Base-by-base conservation (phyloP, 2,113 vertebrate species). In the Ceratotherium simum region DNA sequence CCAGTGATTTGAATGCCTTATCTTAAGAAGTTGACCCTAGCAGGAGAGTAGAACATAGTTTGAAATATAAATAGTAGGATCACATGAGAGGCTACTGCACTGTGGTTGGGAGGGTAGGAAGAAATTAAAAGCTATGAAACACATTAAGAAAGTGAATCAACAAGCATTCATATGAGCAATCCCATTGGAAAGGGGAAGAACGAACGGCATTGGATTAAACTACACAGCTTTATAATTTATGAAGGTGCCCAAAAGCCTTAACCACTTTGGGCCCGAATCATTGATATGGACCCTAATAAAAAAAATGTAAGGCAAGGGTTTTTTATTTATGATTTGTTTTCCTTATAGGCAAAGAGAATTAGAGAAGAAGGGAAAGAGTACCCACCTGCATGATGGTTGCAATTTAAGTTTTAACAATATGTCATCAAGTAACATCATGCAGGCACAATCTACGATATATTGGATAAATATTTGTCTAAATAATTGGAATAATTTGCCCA, bases 51-150 rank as follows among this genome's bases (percentile, higher is more conserved):
- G 21, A 81, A 9, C 9, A 31, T 46, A 67, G 9, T 76, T 69
- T 75, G 33, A 69, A 76, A 62, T 12, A 31, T 6, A 81, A 89
- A 89, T 80, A 73, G 36, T 51, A 8, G 79, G 31, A 72, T 42
- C 3, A 33, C 39, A 42, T 23, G 11, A 13, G 42, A 91, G 7
- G 16, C 20, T 87, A 60, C 31, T 56, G 3, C 2, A 39, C 13
- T 54, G 58, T 54, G 18, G 18, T 13, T 42, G 2, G n/a, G 36
- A n/a, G 6, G 2, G 4, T 23, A 42, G 20, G 94, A 93, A 76
- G 17, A 87, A 93, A 88, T 29, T 12, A 65, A 83, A 96, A 72
- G 5, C 62, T 91, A 69, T 48, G 16, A 78, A 91, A 91, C 29
- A 9, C 31, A 65, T n/a, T 56, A 82, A 75, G 5, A 82, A 46